Conservation (phyloP, 2,888 invertebrate genomes). For the Scelioninae gen. 1 region DNA sequence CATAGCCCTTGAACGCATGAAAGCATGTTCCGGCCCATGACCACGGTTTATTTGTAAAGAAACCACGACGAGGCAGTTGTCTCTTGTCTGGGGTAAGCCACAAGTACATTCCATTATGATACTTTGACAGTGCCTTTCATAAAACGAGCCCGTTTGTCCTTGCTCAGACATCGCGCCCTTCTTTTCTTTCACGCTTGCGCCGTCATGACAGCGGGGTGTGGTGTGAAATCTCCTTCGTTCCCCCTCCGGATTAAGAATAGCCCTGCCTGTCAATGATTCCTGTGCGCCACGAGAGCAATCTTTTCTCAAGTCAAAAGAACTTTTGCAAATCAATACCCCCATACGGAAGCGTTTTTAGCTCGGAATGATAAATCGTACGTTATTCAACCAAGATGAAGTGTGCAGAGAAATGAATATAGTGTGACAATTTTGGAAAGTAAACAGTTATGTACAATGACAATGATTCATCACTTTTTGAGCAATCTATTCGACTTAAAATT, state of each 20-base stretch:
- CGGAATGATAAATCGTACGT: constrained; percentile 60
- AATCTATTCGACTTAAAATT: constrained; percentile 41
- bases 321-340: constrained; percentile 70
- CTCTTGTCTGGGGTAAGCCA: constrained; percentile 61
- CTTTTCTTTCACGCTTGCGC: constrained; percentile 69
- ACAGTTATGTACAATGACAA: constrained; percentile 57
- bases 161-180: constrained; percentile 67
- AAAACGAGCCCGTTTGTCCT: constrained; percentile 68
- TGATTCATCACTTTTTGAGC: constrained; percentile 57
- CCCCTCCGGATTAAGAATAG: constrained; percentile 69
- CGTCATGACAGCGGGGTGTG: constrained; percentile 71
- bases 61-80: constrained; percentile 51
- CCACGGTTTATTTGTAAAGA: constrained; percentile 59
- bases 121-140: constrained; percentile 72
- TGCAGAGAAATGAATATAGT: constrained; percentile 46
- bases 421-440: constrained; percentile 60
- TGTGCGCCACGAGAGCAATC: constrained; percentile 38
- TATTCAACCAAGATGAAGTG: constrained; percentile 50
- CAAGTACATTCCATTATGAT: constrained; percentile 72
- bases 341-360: constrained; percentile 54
- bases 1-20: constrained; percentile 36
- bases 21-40: constrained; percentile 59
- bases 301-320: constrained; percentile 52
- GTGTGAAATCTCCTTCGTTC: constrained; percentile 70
- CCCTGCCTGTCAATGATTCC: constrained; percentile 65